Conservation (phyloP, 2,797 vertebrate genomes). For the Sarcoramphus papa region DNA sequence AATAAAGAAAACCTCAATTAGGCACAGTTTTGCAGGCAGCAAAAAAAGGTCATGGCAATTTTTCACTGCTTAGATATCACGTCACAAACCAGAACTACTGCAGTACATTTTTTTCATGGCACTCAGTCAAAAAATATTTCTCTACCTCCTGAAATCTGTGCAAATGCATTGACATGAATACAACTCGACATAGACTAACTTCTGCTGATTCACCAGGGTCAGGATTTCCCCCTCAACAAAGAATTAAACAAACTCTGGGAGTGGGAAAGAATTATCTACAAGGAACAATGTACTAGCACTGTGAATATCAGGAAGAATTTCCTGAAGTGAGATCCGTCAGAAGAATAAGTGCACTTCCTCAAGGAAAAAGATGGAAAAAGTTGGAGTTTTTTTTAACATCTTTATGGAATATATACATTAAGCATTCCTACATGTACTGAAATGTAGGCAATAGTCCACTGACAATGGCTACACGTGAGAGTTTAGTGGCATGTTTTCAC, state of each 20-base stretch:
- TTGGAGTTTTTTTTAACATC: neutral
- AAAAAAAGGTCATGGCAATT: neutral
- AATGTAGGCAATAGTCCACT: neutral
- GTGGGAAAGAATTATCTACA: neutral
- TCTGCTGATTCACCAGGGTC: neutral
- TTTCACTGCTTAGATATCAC: neutral
- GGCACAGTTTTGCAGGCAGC: neutral
- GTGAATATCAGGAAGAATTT: neutral
- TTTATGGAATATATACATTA: neutral
- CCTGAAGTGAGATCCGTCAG: neutral
- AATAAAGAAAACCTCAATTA: neutral
- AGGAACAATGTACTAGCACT: neutral
- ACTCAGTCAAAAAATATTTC: neutral
- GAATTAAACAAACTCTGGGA: neutral
- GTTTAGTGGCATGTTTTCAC: neutral
- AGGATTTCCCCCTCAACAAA: neutral
- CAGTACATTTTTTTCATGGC: neutral
- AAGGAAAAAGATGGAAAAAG: neutral
- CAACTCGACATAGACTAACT: neutral
- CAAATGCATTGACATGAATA: neutral
- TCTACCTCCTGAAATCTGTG: neutral
- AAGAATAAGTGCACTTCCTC: neutral
- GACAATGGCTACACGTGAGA: neutral
- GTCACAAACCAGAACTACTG: neutral
- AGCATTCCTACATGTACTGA: neutral